Base-by-base conservation (phyloP, 2,888 invertebrate species). In the Notodonta dromedarius region DNA sequence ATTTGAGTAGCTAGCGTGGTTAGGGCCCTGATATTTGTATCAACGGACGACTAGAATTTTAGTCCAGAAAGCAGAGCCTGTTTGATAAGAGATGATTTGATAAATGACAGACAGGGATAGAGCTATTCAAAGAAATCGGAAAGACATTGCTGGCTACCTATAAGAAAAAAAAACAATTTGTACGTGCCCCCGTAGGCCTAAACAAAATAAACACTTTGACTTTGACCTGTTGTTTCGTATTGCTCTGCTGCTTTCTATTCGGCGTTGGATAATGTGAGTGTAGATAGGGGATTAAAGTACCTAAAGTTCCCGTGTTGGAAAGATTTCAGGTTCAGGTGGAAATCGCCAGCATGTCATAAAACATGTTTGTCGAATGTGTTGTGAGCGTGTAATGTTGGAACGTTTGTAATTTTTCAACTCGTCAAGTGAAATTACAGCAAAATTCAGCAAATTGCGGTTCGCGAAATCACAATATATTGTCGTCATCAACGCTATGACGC, bases 381-480 rank as follows among this genome's bases (percentile, higher is more conserved):
- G 9, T 4, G 40, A 8, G 9, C 40, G 40, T 40, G 12, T 42
- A 42, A 46, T 35, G 46, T n/a, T 6, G 46, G 13, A 42, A 40
- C 16, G 14, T 6, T 42, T 12, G 14, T 71, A 68, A 70, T 67
- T 60, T 69, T 61, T 63, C 2, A 8, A 61, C 58, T 60, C 61
- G 71, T 67, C 67, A 67, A 65, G 63, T 66, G 61, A 65, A 74
- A 72, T 73, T 71, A 73, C 66, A 66, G 71, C 69, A 46, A 46
- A 46, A 46, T 46, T 46, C 46, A 46, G 46, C 55, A 71, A 73
- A 69, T 73, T 69, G 68, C 71, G 68, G 61, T 60, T 62, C 66
- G 60, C 59, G 65, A 70, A 44, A 71, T 67, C 74, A 64, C 65
- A 61, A 66, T 55, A 56, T 42, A 56, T 62, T 16, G 39, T 65